These are phyloP conservation scores for Coelopa frigida DNA, from an alignment of 1,140 invertebrate genomes.

Conservation along the genomic window DNA sequence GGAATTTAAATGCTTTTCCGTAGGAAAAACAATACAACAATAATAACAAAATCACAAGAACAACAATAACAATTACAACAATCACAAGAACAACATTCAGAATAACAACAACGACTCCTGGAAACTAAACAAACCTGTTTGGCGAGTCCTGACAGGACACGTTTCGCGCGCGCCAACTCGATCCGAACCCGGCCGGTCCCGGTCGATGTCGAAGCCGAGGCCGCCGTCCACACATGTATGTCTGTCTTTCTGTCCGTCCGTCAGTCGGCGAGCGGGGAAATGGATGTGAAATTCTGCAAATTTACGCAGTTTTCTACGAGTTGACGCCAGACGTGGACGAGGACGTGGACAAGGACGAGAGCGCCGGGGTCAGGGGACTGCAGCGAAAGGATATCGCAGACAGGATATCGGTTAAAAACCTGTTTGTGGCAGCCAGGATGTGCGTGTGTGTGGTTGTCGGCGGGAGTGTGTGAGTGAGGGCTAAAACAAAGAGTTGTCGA, in stretches of 20 bases:
- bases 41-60: conserved; percentile 11
- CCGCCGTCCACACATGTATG: neutral
- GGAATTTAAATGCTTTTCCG: conserved; percentile 15
- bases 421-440: conserved; percentile 10
- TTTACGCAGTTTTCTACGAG: conserved; percentile 4
- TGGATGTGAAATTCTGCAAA: conserved; percentile 12
- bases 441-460: too few species aligned
- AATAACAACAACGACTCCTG: neutral
- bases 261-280: conserved; percentile 7
- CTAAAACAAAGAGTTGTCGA: too few species aligned
- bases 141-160: conserved; percentile 7
- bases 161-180: conserved; percentile 1
- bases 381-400: neutral
- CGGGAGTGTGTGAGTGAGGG: too few species aligned
- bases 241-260: neutral
- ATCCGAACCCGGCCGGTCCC: too few species aligned
- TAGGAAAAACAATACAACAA: conserved; percentile 1
- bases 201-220: too few species aligned
- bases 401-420: conserved; percentile 15
- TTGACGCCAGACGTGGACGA: too few species aligned
- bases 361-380: neutral
- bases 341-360: too few species aligned
- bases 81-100: neutral
- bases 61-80: conserved; percentile 2
- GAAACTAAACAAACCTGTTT: conserved; percentile 10